phyloP scores from a whole-genome alignment of 2,797 vertebrate genomes.

The Adelosebastes latens region DNA sequence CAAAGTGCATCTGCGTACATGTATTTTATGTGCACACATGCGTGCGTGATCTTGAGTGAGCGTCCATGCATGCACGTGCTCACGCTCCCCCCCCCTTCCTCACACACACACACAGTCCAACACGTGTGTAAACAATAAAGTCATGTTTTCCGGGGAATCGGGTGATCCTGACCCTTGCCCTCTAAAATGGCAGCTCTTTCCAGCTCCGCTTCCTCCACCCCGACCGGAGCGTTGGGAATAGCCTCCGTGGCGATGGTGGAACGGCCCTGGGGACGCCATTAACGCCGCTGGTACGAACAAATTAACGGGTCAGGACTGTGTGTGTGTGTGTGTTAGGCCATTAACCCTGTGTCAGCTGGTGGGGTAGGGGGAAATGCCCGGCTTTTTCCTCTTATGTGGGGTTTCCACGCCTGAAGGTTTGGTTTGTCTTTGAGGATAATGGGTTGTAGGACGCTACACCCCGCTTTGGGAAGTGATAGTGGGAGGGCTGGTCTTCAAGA shows the following conservation, averaged over 20 bases:
- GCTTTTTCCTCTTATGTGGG: constrained; percentile 59
- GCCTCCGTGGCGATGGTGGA: constrained; percentile 12
- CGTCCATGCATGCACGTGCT: constrained; percentile 8
- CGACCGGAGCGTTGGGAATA: constrained; percentile 23
- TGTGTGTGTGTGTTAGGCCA: constrained; percentile 30
- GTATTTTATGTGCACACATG: neutral
- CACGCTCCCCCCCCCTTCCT: neutral
- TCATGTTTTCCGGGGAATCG: constrained; percentile 73
- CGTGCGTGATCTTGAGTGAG: neutral
- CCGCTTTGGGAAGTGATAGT: constrained; percentile 1
- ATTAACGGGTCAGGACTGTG: constrained; percentile 39
- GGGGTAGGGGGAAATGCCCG: constrained; percentile 30
- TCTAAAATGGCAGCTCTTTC: constrained; percentile 63
- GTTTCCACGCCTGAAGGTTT: constrained; percentile 65
- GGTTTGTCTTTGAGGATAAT: constrained; percentile 48
- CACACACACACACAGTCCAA: constrained; percentile 19
- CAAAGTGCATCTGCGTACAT: neutral
- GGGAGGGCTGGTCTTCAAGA: neutral
- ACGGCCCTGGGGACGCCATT: constrained; percentile 64
- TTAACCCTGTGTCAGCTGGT: constrained; percentile 53
- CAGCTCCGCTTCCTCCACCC: constrained; percentile 35
- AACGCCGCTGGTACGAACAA: constrained; percentile 31
- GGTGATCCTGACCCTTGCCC: constrained; percentile 60
- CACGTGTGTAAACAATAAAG: constrained; percentile 72
- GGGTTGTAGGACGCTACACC: constrained; percentile 4